Evolutionary conservation across 2,113 vertebrate species (phyloP).

Genomic region (Ceyx margarethae): DNA sequence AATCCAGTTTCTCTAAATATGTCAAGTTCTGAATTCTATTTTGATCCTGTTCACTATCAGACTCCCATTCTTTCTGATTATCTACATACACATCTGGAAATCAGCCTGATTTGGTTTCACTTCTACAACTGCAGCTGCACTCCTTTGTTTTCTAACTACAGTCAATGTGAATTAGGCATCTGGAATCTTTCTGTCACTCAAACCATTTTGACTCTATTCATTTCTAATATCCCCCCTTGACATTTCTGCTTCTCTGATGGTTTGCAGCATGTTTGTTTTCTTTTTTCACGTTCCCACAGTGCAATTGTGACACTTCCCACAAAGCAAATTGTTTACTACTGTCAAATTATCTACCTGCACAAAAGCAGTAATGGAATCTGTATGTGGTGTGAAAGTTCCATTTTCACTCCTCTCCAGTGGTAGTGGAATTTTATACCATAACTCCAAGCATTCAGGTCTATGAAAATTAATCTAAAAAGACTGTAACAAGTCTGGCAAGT

Average conservation of each 20-base stretch:
- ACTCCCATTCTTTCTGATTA: neutral
- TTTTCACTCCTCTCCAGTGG: neutral
- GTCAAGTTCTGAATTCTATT: neutral
- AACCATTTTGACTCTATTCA: neutral
- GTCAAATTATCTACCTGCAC: conserved; percentile 39
- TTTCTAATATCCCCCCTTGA: neutral
- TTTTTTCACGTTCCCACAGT: conserved; percentile 20
- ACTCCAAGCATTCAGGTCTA: neutral
- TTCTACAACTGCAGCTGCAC: conserved; percentile 2
- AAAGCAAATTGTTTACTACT: conserved; percentile 37
- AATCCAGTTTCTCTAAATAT: neutral
- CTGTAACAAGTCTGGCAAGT: neutral
- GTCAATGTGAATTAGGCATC: neutral
- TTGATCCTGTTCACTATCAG: neutral
- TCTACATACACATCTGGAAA: neutral
- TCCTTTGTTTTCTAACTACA: neutral
- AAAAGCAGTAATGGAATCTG: conserved; percentile 34
- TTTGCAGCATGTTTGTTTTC: conserved; percentile 1
- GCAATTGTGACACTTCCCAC: conserved; percentile 30
- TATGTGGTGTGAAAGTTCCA: neutral
- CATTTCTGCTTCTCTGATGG: neutral
- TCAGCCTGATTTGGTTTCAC: neutral
- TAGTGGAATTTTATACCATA: neutral
- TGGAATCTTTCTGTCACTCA: neutral
- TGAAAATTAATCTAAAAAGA: conserved; percentile 14